Base-by-base conservation (phyloP, 2,113 vertebrate genomes). In the Phrynosoma blainvillii region DNA sequence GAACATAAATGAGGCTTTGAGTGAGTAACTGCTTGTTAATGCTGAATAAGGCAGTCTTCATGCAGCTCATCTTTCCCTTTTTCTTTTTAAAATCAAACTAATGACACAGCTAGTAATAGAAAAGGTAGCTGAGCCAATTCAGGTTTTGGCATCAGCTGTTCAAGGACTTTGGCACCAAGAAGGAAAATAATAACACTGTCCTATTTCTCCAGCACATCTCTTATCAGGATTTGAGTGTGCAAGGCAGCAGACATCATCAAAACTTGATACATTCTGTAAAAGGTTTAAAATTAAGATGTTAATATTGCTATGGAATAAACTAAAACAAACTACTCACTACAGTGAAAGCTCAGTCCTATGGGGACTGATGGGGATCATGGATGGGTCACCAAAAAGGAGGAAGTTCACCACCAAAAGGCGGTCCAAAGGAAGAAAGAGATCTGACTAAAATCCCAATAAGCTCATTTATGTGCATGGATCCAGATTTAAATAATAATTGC, bases 1-100 rank as follows among this genome's bases (percentile, higher is more conserved):
- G 27, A 82, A 68, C 92, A 47, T 86, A 93, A 91, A 94, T 92
- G 89, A 93, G 85, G 80, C 83, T 91, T 91, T 93, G 89, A 89
- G 84, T 92, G 88, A 94, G 83, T 88, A 96, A 93, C 90, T 93
- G 20, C 2, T 13, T 54, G 65, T 89, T 88, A 91, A 7, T 82
- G 66, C 83, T 82, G 54, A 95, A 91, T 42, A 88, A 81, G 93
- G 27, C 4, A 85, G 25, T 62, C 40, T 84, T 93, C 25, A 23
- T 14, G 74, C 66, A 88, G 81, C 92, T 93, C 71, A 93, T 88
- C 84, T 79, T 65, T 84, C 94, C 96, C 87, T 56, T 66, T 42
- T n/a, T 6, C n/a, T 42, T 62, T 7, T 47, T 65, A 7, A 47
- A 91, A 74, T 59, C 89, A 89, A 84, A 88, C 70, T 92, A 91